Evolutionary conservation across 2,888 invertebrate genomes (phyloP), one percentile per base, ranked within the genome.

Genomic region (Digitonthophagus gazella): DNA sequence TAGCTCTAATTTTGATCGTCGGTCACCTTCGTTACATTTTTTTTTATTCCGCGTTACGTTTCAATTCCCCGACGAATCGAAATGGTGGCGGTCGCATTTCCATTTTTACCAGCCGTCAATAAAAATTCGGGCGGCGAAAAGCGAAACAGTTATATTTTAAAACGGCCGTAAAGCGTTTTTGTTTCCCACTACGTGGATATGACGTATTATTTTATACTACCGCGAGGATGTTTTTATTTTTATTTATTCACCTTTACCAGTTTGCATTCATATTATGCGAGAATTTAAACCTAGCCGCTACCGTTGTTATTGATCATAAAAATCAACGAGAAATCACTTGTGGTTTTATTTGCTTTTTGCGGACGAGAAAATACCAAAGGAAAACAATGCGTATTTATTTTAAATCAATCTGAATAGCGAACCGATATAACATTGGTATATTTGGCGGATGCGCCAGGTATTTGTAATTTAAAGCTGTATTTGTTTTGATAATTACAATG

Each of bases 11-110:
- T 61, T 61, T 5, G 16, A 3, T 11, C 18, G 6, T 61, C 19
- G 3, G 18, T 19, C n/a, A n/a, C 61, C 6, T 19, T 61, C 61
- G 58, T 58, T 14, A 18, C 58, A 14, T 58, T 58, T 58, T 58
- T 15, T 11, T 44, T 44, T 44, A 8, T 44, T 44, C 11, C 3
- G 28, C 28, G 11, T 8, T 44, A 44, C 3, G 11, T 44, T 44
- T 44, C 28, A 44, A 44, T 44, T 44, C 11, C 6, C 28, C 28
- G 11, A 44, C 28, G 28, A 44, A 11, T 44, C 11, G 28, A 44
- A 44, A 44, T 44, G 28, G 28, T 44, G 28, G n/a, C n/a, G n/a
- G 28, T 44, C 28, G 11, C 28, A 44, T 44, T 44, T 44, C 3
- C 28, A 44, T 44, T 44, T 44, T 44, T 44, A 6, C 6, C 11